Percentiles rank a stretch among this genome's conserved stretches.
phyloP scores from a whole-genome alignment of 1,140 invertebrate species.

The Drosophila persimilis region DNA sequence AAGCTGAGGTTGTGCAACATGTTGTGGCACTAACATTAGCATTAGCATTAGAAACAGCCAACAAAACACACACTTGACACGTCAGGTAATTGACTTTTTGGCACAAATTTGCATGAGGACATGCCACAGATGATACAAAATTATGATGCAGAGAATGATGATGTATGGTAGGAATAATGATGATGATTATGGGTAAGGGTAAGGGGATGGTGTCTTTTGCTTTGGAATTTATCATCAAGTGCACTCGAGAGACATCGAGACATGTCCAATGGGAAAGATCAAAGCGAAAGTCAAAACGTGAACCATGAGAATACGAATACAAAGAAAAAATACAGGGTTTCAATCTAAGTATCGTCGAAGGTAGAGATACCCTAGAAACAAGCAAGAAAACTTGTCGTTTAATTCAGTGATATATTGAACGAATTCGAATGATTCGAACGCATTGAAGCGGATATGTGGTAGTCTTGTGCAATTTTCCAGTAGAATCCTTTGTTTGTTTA shows the following conservation, averaged over 20 bases:
- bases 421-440: too few species aligned
- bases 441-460: too few species aligned
- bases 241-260: slow-evolving; percentile 45
- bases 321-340: too few species aligned
- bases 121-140: background rate
- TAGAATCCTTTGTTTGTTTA: too few species aligned
- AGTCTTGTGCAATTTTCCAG: too few species aligned
- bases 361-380: too few species aligned
- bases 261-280: slow-evolving; percentile 48
- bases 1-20: slow-evolving; percentile 9
- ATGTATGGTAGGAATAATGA: slow-evolving; percentile 20
- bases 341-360: too few species aligned
- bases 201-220: slow-evolving; percentile 13
- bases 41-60: slow-evolving; percentile 30
- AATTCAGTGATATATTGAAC: too few species aligned
- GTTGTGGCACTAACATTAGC: slow-evolving; percentile 28
- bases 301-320: slow-evolving; percentile 19
- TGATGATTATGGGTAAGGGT: slow-evolving; percentile 31
- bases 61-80: slow-evolving; percentile 48
- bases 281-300: slow-evolving; percentile 51
- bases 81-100: slow-evolving; percentile 55
- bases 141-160: too few species aligned
- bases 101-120: slow-evolving; percentile 53
- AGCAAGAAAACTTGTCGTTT: too few species aligned
- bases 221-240: slow-evolving; percentile 38